Evolutionary conservation across 2,888 invertebrate species (phyloP), one percentile per base, ranked within the genome.

Genomic region (Pseudococcus longispinus): DNA sequence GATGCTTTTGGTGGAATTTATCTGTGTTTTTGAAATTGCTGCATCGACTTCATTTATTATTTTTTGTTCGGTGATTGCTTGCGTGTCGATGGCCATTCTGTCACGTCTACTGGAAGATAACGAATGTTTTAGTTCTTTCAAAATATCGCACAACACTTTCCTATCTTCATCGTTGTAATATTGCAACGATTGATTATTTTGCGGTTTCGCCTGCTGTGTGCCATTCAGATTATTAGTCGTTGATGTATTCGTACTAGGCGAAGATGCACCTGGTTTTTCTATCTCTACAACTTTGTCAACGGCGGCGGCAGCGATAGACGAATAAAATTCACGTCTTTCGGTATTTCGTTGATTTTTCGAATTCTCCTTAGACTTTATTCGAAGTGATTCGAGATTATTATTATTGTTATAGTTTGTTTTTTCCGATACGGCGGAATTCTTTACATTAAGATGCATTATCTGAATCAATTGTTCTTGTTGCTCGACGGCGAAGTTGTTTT

Each of bases 61-160:
- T 70, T 70, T 70, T 18, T 70, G 65, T 65, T 65, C 65, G 26
- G 0, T 65, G 1, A 15, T 0, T 26, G 5, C 18, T 18, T 26
- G 29, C 1, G 29, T 6, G 6, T 18, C n/a, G 8, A 29, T 29
- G 15, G 70, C 70, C 6, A 29, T 18, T 29, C 29, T 29, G 13
- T 18, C 70, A 29, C 29, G 29, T 70, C 4, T 20, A 29, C 37
- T 80, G 5, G 42, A 29, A 37, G 94, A 94, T 88, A 95, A 91
- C 15, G 95, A 95, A 90, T 95, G 93, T 90, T 95, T 95, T 94
- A 95, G 95, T 91, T 95, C 95, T 89, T 94, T 95, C 88, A 95
- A 90, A 93, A 95, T 94, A 90, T 94, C 94, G 90, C 93, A 93
- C 42, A 95, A 91, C 90, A 91, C 88, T 46, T 87, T 87, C 87